phyloP scores from a whole-genome alignment of 2,888 invertebrate species.

The Lymantria dispar region DNA sequence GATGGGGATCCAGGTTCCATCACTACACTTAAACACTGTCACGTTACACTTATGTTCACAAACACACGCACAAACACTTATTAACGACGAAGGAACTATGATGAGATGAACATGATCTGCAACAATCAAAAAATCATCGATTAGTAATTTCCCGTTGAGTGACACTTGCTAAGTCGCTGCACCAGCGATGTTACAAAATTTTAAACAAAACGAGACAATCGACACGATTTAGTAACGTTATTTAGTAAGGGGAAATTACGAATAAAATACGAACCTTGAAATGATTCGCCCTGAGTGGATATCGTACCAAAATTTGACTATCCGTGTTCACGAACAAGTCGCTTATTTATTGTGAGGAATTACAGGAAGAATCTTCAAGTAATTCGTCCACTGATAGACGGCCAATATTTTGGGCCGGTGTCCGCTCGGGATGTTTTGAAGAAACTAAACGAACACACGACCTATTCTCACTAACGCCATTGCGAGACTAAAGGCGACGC shows the following conservation, averaged over 20 bases:
- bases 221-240: constrained; percentile 58
- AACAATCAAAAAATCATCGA: constrained; percentile 59
- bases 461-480: constrained; percentile 77
- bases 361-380: constrained; percentile 70
- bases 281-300: constrained; percentile 81
- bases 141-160: constrained; percentile 45
- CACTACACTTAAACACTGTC: constrained; percentile 66
- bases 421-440: constrained; percentile 76
- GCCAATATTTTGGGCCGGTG: constrained; percentile 83
- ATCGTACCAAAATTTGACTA: constrained; percentile 83
- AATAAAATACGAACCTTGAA: constrained; percentile 81
- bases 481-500: constrained; percentile 74
- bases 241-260: constrained; percentile 78
- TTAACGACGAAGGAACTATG: constrained; percentile 73
- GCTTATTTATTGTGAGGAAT: constrained; percentile 62
- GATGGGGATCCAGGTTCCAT: constrained; percentile 79
- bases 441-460: constrained; percentile 76
- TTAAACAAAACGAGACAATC: constrained; percentile 49
- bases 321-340: constrained; percentile 69
- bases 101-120: constrained; percentile 81
- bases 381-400: constrained; percentile 78
- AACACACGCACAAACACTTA: constrained; percentile 72
- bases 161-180: constrained; percentile 46
- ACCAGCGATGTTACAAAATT: constrained; percentile 62
- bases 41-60: constrained; percentile 70